phyloP scores from a whole-genome alignment of 1,140 invertebrate genomes.

The Drosophila nigromelanica region DNA sequence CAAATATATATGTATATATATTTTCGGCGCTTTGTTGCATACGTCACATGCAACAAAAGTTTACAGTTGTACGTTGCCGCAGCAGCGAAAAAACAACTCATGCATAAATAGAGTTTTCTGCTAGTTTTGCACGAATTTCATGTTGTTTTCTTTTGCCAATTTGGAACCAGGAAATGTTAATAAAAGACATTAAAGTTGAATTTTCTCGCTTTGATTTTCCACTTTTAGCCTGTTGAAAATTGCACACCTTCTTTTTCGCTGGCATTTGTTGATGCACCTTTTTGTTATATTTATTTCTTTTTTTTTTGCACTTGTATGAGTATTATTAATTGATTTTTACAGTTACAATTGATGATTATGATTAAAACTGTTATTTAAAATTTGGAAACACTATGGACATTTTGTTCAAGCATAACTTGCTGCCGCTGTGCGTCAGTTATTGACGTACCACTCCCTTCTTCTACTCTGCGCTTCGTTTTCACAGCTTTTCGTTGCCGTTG shows the following conservation, averaged over 20 bases:
- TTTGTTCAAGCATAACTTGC: conserved; percentile 46
- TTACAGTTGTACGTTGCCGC: conserved; percentile 31
- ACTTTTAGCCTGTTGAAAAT: conserved; percentile 51
- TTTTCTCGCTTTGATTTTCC: conserved; percentile 59
- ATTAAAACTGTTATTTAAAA: conserved; percentile 23
- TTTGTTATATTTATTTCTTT: neutral
- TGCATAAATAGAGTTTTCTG: conserved; percentile 48
- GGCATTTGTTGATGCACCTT: conserved; percentile 32
- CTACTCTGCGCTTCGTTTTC: conserved; percentile 71
- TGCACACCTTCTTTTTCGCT: conserved; percentile 44
- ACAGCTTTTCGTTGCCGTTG: conserved; percentile 64
- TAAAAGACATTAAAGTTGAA: conserved; percentile 8
- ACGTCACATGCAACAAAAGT: conserved; percentile 73
- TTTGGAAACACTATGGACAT: conserved; percentile 61
- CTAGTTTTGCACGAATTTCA: conserved; percentile 26
- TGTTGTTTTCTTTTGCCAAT: conserved; percentile 5
- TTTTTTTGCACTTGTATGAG: conserved; percentile 46
- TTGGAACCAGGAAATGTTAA: conserved; percentile 6
- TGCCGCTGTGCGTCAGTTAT: conserved; percentile 84
- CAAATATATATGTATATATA: conserved; percentile 6
- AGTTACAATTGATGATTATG: conserved; percentile 48
- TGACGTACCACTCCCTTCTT: conserved; percentile 84
- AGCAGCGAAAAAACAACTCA: conserved; percentile 57
- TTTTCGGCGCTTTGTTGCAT: conserved; percentile 69
- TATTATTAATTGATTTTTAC: conserved; percentile 35